These are phyloP conservation scores for Apamea sordens DNA, from an alignment of 2,888 invertebrate species.

Conservation along the genomic window DNA sequence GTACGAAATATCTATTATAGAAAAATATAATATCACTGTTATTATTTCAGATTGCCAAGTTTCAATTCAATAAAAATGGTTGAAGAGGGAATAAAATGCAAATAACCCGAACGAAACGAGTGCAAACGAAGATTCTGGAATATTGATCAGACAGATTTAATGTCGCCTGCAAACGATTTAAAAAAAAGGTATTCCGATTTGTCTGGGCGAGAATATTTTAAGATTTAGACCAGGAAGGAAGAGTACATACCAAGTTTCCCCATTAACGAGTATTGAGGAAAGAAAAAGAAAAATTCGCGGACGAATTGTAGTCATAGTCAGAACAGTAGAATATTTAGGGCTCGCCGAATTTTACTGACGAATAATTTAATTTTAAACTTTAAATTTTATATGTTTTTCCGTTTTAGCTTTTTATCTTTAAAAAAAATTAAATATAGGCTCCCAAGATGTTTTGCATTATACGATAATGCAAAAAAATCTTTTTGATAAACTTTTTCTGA, in stretches of 20 bases:
- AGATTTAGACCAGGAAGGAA: constrained; percentile 21
- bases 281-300: constrained; percentile 6
- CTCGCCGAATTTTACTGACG: neutral
- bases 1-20: neutral
- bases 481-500: neutral
- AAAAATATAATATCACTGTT: constrained; percentile 8
- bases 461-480: neutral
- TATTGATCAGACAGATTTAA: constrained; percentile 67
- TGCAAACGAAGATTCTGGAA: constrained; percentile 66
- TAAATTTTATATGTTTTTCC: neutral
- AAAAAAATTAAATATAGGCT: too few species aligned
- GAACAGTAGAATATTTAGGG: neutral
- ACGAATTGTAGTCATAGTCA: neutral
- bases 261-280: constrained; percentile 1
- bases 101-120: constrained; percentile 62
- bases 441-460: neutral
- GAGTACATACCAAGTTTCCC: constrained; percentile 19
- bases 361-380: neutral
- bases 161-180: constrained; percentile 29
- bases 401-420: neutral
- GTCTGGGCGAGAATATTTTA: constrained; percentile 23
- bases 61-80: constrained; percentile 60
- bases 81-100: constrained; percentile 68
- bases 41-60: constrained; percentile 34
- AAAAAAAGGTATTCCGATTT: constrained; percentile 46